Conservation (phyloP, 1,140 invertebrate genomes). For the Alviniconcha marisindica region DNA sequence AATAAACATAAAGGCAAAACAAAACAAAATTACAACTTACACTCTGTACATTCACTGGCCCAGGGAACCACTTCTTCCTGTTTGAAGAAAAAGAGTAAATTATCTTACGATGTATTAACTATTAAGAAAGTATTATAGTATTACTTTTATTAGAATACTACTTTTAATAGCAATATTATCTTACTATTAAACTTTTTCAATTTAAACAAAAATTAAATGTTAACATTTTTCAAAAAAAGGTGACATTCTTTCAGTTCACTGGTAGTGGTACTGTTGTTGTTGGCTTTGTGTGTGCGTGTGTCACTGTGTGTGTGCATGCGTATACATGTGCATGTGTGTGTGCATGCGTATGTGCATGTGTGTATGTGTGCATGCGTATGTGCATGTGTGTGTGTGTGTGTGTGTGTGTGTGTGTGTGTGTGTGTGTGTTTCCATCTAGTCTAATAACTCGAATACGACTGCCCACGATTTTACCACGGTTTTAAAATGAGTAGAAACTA, state of each 20-base stretch:
- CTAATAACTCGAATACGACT: too few relatives aligned
- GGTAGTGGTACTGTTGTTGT: too few relatives aligned
- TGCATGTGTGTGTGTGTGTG: too few relatives aligned
- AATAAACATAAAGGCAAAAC: not conserved
- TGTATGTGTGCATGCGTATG: too few relatives aligned
- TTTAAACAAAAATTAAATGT: not conserved
- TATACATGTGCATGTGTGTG: not conserved
- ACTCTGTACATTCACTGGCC: not conserved
- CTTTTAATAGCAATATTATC: not conserved
- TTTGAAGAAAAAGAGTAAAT: not conserved
- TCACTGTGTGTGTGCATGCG: not conserved
- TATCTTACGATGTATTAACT: not conserved
- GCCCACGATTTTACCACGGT: too few relatives aligned
- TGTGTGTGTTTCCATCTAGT: too few relatives aligned
- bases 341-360: too few relatives aligned
- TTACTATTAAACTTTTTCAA: not conserved
- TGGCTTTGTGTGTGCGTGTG: not conserved
- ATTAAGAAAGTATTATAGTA: too few relatives aligned
- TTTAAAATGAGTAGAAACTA: too few relatives aligned
- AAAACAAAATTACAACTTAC: not conserved
- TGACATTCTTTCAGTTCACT: not conserved
- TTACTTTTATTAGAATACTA: not conserved
- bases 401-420: too few relatives aligned
- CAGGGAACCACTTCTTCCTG: constrained; percentile 19
- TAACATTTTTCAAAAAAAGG: not conserved